These are phyloP conservation scores for Oedothorax gibbosus DNA, from an alignment of 1,140 invertebrate genomes.

Conservation along the genomic window DNA sequence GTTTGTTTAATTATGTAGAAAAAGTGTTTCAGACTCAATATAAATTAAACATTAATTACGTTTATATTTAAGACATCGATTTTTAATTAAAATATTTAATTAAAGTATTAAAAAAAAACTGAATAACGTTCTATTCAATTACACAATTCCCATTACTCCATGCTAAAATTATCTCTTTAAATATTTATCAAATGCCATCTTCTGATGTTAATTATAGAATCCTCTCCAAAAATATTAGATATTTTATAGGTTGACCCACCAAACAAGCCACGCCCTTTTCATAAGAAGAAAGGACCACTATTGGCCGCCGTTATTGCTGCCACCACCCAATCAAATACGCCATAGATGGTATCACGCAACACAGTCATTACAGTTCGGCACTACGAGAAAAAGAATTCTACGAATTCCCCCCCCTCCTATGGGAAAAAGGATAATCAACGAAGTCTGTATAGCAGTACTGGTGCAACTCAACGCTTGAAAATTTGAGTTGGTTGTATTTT, in stretches of 20 bases:
- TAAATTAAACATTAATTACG: no score
- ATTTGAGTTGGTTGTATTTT: no score
- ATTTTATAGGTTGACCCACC: conserved; percentile 17
- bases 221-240: background rate
- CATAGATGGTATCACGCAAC: conserved; percentile 48
- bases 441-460: background rate
- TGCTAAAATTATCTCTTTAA: background rate
- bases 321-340: conserved; percentile 19
- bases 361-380: conserved; percentile 39
- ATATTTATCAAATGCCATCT: conserved; percentile 6
- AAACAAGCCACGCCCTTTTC: background rate
- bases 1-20: no score
- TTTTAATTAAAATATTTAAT: no score
- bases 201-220: background rate
- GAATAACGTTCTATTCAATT: no score
- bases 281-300: background rate
- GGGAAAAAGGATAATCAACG: background rate
- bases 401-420: conserved; percentile 29
- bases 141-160: no score
- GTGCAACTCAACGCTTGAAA: background rate
- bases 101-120: no score
- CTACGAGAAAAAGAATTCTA: conserved; percentile 26
- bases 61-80: no score
- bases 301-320: conserved; percentile 26
- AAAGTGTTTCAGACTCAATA: no score